phyloP scores from a whole-genome alignment of 2,888 invertebrate genomes.

The Meghimatium bilineatum region DNA sequence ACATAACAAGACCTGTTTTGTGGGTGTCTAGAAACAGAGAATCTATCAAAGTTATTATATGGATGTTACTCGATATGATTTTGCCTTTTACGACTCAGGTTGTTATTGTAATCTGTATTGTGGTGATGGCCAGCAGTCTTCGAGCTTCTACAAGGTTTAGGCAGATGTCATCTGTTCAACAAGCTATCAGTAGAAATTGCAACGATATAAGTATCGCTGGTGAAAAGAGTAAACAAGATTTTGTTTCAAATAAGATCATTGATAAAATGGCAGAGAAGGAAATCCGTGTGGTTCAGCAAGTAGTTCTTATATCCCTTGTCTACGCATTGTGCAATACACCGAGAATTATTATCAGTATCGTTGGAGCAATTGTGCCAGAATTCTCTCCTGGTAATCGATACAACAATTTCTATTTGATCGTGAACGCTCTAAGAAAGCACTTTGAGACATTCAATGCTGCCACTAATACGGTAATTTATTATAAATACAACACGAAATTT shows the following conservation, averaged over 20 bases:
- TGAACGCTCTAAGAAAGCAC: not conserved
- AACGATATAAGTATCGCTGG: not conserved
- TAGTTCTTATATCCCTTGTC: conserved; percentile 8
- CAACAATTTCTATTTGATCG: not conserved
- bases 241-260: not conserved
- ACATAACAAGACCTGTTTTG: not conserved
- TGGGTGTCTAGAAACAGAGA: conserved; percentile 11
- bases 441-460: conserved; percentile 22
- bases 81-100: not conserved
- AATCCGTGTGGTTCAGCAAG: not conserved
- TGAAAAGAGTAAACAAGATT: not conserved
- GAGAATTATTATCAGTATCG: not conserved
- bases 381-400: conserved; percentile 12
- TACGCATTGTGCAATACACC: not conserved
- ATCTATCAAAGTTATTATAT: not conserved
- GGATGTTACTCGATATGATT: not conserved
- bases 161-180: not conserved
- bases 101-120: conserved; percentile 15
- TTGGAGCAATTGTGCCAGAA: not conserved
- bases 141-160: not conserved
- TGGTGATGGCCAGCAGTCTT: conserved; percentile 19
- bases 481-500: conserved; percentile 30
- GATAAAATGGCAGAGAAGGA: not conserved
- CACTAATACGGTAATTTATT: conserved; percentile 26
- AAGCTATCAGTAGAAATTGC: not conserved